A percentile compares a stretch with the other conserved stretches of the same genome.
Conservation (phyloP, 2,888 invertebrate genomes). For the Drosophila atripex region DNA sequence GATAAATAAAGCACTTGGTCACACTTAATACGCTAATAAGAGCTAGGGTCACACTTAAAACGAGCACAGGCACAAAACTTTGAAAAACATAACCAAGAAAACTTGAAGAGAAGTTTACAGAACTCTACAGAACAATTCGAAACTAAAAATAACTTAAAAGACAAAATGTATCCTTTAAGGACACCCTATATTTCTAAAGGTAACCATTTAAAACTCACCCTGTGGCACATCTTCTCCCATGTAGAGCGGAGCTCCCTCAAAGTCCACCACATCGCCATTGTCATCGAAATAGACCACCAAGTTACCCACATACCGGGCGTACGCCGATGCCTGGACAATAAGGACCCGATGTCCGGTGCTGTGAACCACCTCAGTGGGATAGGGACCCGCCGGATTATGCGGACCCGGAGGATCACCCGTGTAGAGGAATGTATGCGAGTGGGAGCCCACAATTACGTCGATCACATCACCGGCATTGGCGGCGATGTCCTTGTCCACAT, state of each 20-base stretch:
- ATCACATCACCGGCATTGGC: constrained; percentile 87
- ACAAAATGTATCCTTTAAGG: too few species aligned
- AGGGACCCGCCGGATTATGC: constrained; percentile 86
- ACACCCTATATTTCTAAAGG: too few species aligned
- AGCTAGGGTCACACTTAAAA: constrained; percentile 4
- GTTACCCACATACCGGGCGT: constrained; percentile 91
- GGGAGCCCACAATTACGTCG: constrained; percentile 93
- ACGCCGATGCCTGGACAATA: constrained; percentile 90
- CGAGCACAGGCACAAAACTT: neutral
- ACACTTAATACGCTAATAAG: constrained; percentile 4
- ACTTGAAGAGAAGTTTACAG: neutral
- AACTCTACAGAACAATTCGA: neutral
- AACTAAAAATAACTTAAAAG: too few species aligned
- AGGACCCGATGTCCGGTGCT: constrained; percentile 84
- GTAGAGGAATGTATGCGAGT: constrained; percentile 92
- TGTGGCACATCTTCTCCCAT: constrained; percentile 85
- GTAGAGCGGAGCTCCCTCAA: constrained; percentile 90
- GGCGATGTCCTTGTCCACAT: constrained; percentile 88
- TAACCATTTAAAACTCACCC: constrained; percentile 84
- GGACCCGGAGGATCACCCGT: constrained; percentile 86
- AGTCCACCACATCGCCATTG: constrained; percentile 87
- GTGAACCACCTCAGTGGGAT: constrained; percentile 88
- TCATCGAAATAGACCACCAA: constrained; percentile 89
- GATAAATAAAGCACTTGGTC: neutral
- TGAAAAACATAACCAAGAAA: neutral